Conservation (phyloP, 2,113 vertebrate species). For the Spilogale gracilis region DNA sequence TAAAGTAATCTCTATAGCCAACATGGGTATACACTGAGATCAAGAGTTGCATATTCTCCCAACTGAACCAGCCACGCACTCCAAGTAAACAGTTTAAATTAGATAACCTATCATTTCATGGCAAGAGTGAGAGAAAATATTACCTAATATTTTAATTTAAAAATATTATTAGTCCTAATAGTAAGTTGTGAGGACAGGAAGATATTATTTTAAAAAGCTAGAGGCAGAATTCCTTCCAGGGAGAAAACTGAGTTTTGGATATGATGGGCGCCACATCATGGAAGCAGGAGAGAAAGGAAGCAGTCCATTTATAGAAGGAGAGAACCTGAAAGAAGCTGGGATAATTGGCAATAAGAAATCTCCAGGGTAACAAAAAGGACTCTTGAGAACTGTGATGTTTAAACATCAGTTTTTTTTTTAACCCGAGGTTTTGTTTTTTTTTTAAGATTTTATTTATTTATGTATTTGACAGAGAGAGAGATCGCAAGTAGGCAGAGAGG, state of each 20-base stretch:
- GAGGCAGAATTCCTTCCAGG: not conserved
- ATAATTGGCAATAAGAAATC: not conserved
- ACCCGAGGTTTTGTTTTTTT: no score
- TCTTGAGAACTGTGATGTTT: not conserved
- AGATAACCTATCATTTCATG: not conserved
- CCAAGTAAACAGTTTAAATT: not conserved
- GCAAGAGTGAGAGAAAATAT: not conserved
- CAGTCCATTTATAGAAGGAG: not conserved
- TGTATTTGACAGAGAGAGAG: no score
- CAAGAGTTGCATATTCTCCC: not conserved
- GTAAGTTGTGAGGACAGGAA: not conserved
- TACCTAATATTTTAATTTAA: not conserved
- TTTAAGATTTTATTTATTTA: no score
- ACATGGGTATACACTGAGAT: not conserved
- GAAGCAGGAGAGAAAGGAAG: not conserved
- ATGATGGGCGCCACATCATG: not conserved
- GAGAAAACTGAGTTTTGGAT: not conserved
- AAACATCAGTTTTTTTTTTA: not conserved
- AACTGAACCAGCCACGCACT: not conserved
- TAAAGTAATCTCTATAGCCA: not conserved
- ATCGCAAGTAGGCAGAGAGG: no score
- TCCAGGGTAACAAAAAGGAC: not conserved
- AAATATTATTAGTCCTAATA: conserved; percentile 8
- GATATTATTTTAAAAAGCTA: not conserved
- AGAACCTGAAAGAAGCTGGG: not conserved